phyloP scores from a whole-genome alignment of 2,888 invertebrate species.

The Linyphia triangularis region DNA sequence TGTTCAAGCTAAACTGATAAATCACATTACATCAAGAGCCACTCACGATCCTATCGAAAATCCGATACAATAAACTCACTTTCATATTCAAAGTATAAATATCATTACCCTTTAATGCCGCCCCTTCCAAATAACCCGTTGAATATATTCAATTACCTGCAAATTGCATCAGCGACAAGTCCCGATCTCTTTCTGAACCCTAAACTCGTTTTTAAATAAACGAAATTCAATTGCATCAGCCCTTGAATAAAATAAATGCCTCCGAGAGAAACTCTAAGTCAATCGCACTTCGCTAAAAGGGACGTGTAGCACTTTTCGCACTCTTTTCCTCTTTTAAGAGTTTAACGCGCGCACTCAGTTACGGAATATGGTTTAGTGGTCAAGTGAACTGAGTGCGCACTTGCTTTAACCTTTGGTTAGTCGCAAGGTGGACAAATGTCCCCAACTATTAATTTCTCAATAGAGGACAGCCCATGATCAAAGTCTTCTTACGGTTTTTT shows the following conservation, averaged over 20 bases:
- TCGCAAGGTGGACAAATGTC: too few relatives aligned
- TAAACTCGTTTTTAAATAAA: not conserved
- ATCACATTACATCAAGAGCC: not conserved
- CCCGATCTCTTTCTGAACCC: not conserved
- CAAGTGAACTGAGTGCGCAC: too few relatives aligned
- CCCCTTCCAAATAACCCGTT: not conserved
- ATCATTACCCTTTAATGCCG: not conserved
- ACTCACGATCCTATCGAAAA: not conserved
- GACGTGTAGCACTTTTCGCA: not conserved
- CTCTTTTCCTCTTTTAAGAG: not conserved
- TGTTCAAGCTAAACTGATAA: conserved; percentile 4
- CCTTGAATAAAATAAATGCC: not conserved
- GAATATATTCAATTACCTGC: not conserved
- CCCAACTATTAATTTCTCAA: too few relatives aligned
- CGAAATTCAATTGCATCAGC: not conserved
- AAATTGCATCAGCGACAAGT: not conserved
- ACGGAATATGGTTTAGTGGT: too few relatives aligned
- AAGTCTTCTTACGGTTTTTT: too few relatives aligned
- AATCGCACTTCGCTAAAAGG: not conserved
- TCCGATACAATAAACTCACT: conserved; percentile 1
- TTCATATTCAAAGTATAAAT: not conserved
- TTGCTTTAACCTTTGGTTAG: too few relatives aligned
- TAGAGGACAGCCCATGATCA: too few relatives aligned
- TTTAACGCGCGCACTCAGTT: too few relatives aligned
- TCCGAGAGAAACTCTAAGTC: not conserved